These are phyloP conservation scores for Spilarctia lutea DNA, from an alignment of 2,888 invertebrate genomes.

Conservation along the genomic window DNA sequence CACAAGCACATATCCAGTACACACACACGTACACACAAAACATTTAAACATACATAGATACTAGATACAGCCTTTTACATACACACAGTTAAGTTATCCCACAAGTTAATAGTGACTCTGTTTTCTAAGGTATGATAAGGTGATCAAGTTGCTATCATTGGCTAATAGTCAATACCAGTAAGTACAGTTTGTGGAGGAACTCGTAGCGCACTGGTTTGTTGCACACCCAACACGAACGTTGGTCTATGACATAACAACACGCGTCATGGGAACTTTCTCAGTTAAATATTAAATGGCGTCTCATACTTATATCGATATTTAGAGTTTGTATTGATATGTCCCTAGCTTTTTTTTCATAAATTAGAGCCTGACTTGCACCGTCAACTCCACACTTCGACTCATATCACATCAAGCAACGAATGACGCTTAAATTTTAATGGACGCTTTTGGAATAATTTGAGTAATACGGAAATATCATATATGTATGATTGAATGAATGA, in stretches of 20 bases:
- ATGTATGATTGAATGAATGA: neutral
- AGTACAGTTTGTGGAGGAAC: slow-evolving; percentile 19
- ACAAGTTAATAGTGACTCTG: neutral
- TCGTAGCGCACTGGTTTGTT: neutral
- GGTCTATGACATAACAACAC: neutral
- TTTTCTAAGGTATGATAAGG: slow-evolving; percentile 30
- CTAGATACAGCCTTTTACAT: no score
- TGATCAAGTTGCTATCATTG: slow-evolving; percentile 33
- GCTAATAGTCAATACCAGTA: slow-evolving; percentile 25
- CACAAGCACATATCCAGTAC: neutral
- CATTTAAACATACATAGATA: neutral
- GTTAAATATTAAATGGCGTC: neutral
- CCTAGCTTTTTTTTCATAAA: neutral
- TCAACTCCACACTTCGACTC: neutral
- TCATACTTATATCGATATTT: neutral
- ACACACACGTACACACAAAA: neutral
- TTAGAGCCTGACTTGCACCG: neutral
- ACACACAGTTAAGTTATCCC: neutral
- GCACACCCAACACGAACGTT: neutral
- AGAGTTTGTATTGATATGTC: neutral
- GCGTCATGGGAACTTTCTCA: neutral
- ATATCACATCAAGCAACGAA: neutral
- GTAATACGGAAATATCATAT: neutral
- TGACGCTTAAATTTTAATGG: neutral
- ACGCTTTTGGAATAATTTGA: neutral